These are phyloP conservation scores for Neodiprion pinetum DNA, from an alignment of 1,140 invertebrate species.

Conservation along the genomic window DNA sequence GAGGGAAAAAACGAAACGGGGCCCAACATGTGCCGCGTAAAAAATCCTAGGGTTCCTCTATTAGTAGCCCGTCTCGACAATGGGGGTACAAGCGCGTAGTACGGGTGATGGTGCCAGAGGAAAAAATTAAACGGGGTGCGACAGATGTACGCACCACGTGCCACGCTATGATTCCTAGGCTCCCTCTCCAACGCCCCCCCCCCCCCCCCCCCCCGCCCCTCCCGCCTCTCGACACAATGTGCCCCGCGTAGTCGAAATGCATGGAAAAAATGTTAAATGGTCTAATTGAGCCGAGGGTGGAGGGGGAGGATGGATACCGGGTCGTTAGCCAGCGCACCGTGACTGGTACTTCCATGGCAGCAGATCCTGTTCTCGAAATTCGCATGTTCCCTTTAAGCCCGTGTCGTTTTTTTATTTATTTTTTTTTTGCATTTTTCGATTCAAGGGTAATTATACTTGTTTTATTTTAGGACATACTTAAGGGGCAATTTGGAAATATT, in stretches of 20 bases:
- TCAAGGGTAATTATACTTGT: conserved; percentile 25
- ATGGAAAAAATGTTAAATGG: conserved; percentile 32
- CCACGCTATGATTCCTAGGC: conserved; percentile 31
- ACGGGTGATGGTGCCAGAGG: conserved; percentile 36
- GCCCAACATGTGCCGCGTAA: conserved; percentile 41
- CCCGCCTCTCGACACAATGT: conserved; percentile 23
- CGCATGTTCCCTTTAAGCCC: neutral
- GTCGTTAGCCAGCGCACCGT: no score
- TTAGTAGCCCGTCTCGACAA: conserved; percentile 41
- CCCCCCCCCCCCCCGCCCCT: conserved; percentile 15
- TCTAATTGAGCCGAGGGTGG: conserved; percentile 42
- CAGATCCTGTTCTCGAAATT: no score
- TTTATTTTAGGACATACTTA: conserved; percentile 14
- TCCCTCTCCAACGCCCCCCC: conserved; percentile 7
- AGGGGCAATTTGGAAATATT: neutral
- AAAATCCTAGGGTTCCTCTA: conserved; percentile 48
- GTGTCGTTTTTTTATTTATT: neutral
- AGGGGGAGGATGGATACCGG: no score
- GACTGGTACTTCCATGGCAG: no score
- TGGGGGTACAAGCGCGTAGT: conserved; percentile 27
- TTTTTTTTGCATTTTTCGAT: conserved; percentile 2
- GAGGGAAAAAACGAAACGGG: neutral
- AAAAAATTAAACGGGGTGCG: conserved; percentile 34
- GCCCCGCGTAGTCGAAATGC: conserved; percentile 21
- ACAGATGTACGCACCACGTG: conserved; percentile 49